Evolutionary conservation across 2,113 vertebrate species (phyloP).

Genomic region (western clawed frog (Xenopus tropicalis)): UCB_Xtro_10.0 CM004452.2:16737501-16738000

Average conservation of each 20-base stretch:
- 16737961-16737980: too few species aligned
- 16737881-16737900: too few species aligned
- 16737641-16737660: slow-evolving; percentile 22
- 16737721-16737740: neutral
- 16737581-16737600: slow-evolving; percentile 19
- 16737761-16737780: neutral
- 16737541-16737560: slow-evolving; percentile 11
- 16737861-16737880: too few species aligned
- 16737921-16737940: too few species aligned
- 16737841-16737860: too few species aligned
- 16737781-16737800: neutral
- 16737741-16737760: neutral
- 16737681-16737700: slow-evolving; percentile 14
- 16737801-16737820: neutral
- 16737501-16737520: too few species aligned
- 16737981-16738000: too few species aligned
- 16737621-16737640: slow-evolving; percentile 40
- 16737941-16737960: too few species aligned
- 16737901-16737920: too few species aligned
- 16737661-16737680: slow-evolving; percentile 27
- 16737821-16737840: too few species aligned
- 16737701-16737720: neutral
- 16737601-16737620: slow-evolving; percentile 33
- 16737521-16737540: too few species aligned
- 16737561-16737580: slow-evolving; percentile 18